Percentiles rank a stretch among this genome's conserved stretches.
phyloP scores from a whole-genome alignment of 2,797 vertebrate species.

The Florisuga fusca region DNA sequence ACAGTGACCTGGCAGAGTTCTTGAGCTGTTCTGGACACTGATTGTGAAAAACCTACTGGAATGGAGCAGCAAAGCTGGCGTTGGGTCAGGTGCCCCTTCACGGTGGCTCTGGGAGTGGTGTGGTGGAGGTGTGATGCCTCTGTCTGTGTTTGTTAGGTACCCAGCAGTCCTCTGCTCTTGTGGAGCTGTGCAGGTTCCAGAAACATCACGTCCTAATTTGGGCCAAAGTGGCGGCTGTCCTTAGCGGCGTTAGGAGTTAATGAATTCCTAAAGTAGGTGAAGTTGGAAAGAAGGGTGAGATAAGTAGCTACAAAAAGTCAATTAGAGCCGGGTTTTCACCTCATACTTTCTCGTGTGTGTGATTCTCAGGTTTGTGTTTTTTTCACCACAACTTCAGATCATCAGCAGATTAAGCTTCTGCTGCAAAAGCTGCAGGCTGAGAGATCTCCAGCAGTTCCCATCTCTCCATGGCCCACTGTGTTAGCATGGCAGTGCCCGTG shows the following conservation, averaged over 20 bases:
- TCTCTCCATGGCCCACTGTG: rapidly evolving
- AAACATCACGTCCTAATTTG: rapidly evolving
- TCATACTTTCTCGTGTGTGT: not conserved
- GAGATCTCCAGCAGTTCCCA: rapidly evolving
- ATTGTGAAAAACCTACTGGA: not conserved
- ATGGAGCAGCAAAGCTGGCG: not conserved
- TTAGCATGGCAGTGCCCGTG: rapidly evolving
- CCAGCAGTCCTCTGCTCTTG: not conserved
- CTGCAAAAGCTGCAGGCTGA: not conserved
- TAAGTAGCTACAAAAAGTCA: not conserved
- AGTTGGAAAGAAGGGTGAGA: not conserved
- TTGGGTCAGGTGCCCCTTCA: not conserved
- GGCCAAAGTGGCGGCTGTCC: not conserved
- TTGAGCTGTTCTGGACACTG: not conserved
- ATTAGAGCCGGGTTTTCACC: not conserved
- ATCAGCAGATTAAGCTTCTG: not conserved
- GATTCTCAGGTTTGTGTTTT: not conserved
- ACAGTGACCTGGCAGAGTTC: not conserved
- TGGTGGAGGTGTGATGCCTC: not conserved
- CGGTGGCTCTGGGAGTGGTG: not conserved
- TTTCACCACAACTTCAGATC: not conserved
- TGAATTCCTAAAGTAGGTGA: not conserved
- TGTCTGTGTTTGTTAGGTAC: rapidly evolving
- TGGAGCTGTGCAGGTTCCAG: not conserved
- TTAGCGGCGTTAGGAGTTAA: not conserved